Base-by-base conservation (phyloP, 2,113 vertebrate genomes). In the Hemiprocne comata region DNA sequence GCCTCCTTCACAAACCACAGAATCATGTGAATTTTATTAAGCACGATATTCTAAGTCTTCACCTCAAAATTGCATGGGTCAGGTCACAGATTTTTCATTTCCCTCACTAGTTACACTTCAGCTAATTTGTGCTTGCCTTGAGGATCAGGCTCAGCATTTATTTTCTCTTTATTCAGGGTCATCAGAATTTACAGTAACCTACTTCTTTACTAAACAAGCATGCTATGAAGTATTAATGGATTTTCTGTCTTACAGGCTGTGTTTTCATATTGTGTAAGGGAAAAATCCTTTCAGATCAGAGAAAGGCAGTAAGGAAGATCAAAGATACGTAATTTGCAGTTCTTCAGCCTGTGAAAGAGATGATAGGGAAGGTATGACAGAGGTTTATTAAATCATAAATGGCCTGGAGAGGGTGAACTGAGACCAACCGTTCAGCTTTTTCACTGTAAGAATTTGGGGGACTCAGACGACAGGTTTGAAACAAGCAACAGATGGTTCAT, bases 131-230 rank as follows among this genome's bases (percentile, higher is more conserved):
- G 38, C 46, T 95, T 77, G 79, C 80, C 76, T 90, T 88, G 38
- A 94, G 94, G 85, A 94, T 74, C 50, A 88, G 42, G 38, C 23
- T 89, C 14, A 51, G 58, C 2, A 10, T 46, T 60, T 62, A 84
- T 53, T 19, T 53, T 20, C 33, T 69, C 36, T 76, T 75, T 76
- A 67, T 77, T 92, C 70, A 65, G 85, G 71, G 69, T 87, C 86
- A 89, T 80, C 69, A 87, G 72, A 92, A 91, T 90, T 94, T 87
- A 70, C 57, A 85, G 24, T 70, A 46, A 88, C 93, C 75, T 96
- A 90, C 40, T 94, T 95, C 46, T 25, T 85, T 53, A 65, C 69
- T 64, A 89, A 94, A 94, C 50, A 96, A 82, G 84, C 38, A 67
- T 36, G 33, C 54, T 84, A 75, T 55, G 65, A 87, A 89, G 65